These are phyloP conservation scores for Oryzias curvinotus DNA, from an alignment of 2,113 vertebrate species.

Conservation along the genomic window DNA sequence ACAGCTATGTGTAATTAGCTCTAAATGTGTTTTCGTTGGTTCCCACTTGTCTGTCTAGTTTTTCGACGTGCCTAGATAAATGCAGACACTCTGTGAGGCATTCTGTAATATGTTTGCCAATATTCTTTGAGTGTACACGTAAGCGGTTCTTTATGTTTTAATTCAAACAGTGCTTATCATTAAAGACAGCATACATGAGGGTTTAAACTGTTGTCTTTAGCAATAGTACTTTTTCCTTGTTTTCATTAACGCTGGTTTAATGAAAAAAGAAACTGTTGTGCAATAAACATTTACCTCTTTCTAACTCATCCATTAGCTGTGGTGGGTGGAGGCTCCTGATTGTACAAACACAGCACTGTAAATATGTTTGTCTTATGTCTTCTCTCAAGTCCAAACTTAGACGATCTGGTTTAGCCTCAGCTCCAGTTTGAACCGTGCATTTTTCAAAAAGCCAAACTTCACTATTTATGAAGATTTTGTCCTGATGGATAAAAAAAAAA, in stretches of 20 bases:
- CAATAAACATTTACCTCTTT: constrained; percentile 72
- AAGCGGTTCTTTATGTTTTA: constrained; percentile 23
- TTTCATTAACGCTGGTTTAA: constrained; percentile 60
- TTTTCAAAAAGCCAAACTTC: not conserved
- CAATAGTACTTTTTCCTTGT: constrained; percentile 70
- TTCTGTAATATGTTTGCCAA: constrained; percentile 40
- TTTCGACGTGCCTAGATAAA: constrained; percentile 56
- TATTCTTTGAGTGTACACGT: constrained; percentile 43
- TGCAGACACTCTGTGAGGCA: constrained; percentile 34
- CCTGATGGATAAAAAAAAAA: not conserved
- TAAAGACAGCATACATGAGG: constrained; percentile 53
- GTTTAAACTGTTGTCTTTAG: constrained; percentile 66
- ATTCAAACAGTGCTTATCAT: constrained; percentile 45
- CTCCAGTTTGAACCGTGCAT: constrained; percentile 25
- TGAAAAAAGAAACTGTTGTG: constrained; percentile 66
- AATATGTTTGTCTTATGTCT: constrained; percentile 55
- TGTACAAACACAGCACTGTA: constrained; percentile 56
- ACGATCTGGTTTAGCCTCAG: constrained; percentile 33
- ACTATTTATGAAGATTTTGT: not conserved
- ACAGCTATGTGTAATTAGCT: not conserved
- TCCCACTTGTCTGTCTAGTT: constrained; percentile 16
- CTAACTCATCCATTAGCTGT: constrained; percentile 52
- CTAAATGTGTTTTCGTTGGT: constrained; percentile 21
- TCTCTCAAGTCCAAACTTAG: constrained; percentile 51
- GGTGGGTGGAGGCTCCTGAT: constrained; percentile 56